Percentiles rank a stretch among this genome's conserved stretches.
These are phyloP conservation scores for Poecilus cupreus DNA, from an alignment of 2,888 invertebrate species.

Conservation along the genomic window DNA sequence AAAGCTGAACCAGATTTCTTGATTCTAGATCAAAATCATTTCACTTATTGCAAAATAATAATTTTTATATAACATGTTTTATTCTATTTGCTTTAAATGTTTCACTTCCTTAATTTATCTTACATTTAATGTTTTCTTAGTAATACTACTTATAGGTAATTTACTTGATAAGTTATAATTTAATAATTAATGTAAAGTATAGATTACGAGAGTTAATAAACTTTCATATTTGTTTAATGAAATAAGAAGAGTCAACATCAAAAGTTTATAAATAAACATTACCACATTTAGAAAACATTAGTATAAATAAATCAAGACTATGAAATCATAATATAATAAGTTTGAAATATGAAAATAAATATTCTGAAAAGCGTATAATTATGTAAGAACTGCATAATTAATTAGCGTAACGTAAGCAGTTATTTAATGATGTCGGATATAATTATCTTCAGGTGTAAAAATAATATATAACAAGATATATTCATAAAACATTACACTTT, in stretches of 20 bases:
- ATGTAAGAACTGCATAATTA: too few relatives aligned
- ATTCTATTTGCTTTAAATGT: constrained; percentile 22
- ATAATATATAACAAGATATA: too few relatives aligned
- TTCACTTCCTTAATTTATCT: constrained; percentile 45
- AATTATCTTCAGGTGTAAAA: too few relatives aligned
- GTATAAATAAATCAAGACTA: not conserved
- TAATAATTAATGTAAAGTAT: not conserved
- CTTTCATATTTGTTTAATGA: not conserved
- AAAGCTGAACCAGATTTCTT: not conserved
- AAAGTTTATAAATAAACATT: not conserved
- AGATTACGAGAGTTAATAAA: not conserved
- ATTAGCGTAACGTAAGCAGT: too few relatives aligned
- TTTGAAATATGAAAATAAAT: too few relatives aligned
- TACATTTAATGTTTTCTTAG: not conserved
- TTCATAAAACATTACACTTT: too few relatives aligned
- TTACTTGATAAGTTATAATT: too few relatives aligned
- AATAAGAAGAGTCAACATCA: not conserved
- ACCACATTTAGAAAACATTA: not conserved
- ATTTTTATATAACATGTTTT: constrained; percentile 41
- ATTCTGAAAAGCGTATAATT: too few relatives aligned
- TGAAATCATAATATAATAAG: not conserved
- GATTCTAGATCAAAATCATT: constrained; percentile 7
- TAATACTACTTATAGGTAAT: too few relatives aligned
- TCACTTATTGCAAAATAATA: constrained; percentile 47
- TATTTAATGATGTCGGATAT: too few relatives aligned